Conservation (phyloP, 2,113 vertebrate genomes). For the Corythornis vintsioides region DNA sequence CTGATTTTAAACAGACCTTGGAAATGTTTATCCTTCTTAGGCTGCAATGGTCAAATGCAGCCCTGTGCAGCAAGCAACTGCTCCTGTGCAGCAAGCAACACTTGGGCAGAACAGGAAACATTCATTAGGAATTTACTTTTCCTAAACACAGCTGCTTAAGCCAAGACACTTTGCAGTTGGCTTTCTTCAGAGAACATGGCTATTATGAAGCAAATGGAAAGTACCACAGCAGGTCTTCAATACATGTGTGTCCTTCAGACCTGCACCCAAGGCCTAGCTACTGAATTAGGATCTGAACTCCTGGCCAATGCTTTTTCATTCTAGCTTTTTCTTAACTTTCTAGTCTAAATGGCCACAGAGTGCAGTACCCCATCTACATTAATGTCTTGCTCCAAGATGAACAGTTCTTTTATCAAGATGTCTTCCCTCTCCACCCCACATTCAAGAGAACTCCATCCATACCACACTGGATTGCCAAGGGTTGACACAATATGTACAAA, state of each 20-base stretch:
- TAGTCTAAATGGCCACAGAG: not conserved
- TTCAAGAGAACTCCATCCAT: not conserved
- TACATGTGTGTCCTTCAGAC: fast-evolving
- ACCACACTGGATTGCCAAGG: not conserved
- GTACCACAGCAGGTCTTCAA: not conserved
- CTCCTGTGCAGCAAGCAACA: not conserved
- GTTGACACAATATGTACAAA: not conserved
- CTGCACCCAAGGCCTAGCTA: not conserved
- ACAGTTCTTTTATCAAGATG: fast-evolving
- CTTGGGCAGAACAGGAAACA: not conserved
- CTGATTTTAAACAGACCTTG: fast-evolving
- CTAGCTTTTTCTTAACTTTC: not conserved
- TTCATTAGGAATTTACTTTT: not conserved
- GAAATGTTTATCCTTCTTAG: not conserved
- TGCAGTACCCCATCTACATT: not conserved
- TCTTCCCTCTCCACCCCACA: not conserved
- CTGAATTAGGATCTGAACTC: not conserved
- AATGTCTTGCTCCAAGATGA: not conserved
- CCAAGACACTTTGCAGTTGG: not conserved
- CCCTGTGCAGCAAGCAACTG: not conserved
- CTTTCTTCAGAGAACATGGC: fast-evolving
- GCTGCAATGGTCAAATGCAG: not conserved
- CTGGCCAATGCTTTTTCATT: not conserved
- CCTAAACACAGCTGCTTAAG: not conserved
- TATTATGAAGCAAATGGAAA: not conserved